Base-by-base conservation (phyloP, 2,797 vertebrate species). In the Selene dorsalis region DNA sequence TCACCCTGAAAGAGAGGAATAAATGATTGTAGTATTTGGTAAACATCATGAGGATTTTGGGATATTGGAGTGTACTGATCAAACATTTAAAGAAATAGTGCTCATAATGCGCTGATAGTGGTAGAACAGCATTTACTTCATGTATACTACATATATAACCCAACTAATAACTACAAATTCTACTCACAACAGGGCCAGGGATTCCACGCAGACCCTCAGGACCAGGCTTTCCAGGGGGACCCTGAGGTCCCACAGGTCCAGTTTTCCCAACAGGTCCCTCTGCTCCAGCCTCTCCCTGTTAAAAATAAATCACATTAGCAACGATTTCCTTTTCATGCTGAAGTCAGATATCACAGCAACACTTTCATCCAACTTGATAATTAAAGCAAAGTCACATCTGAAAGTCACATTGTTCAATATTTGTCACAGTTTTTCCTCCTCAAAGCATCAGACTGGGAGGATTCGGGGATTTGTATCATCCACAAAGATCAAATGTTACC, bases 211-310 rank as follows among this genome's bases (percentile, higher is more conserved):
- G 95, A 86, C 98, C 98, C 62, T 99, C 98, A 30, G 97, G 93
- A 56, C 98, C 98, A 59, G 96, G 47, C 87, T 99, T 99, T 75
- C 98, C 98, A 69, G 96, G 69, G 20, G 97, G 95, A 2, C 98
- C 98, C 72, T 99, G 97, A 12, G 97, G 95, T 83, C 98, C 98
- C 4, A 98, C 96, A 0, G 97, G 97, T 7, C 98, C 98, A 17
- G 97, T 98, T 94, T 99, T 99, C 6, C 98, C 98, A 59, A 95
- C 91, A 69, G 97, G 94, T n/a, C 98, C 98, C 89, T 99, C 97
- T 10, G 96, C 93, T 84, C 98, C 98, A 83, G 96, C 86, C 90
- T 99, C 98, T 88, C 98, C 98, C 98, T 99, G 83, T 64, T 35
- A 82, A 55, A 75, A 50, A 80, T 12, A 14, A 17, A 43, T n/a